A percentile compares a stretch with the other conserved stretches of the same genome.
These are phyloP conservation scores for Lophura nycthemera DNA, from an alignment of 2,113 vertebrate species.

Conservation along the genomic window DNA sequence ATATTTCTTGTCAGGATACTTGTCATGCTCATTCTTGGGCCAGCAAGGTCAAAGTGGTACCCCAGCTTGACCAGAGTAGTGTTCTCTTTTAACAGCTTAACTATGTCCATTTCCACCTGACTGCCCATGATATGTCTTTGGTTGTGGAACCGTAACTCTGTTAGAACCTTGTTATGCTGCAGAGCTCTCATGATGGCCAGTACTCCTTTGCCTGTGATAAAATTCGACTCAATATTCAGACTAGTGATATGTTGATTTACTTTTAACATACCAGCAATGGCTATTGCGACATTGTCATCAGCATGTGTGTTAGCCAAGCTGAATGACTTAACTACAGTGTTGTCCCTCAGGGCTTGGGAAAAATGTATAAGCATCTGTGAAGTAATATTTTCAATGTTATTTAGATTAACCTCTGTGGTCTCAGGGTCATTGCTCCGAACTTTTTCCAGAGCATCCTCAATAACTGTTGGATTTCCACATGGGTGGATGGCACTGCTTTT, in stretches of 20 bases:
- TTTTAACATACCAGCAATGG: conserved; percentile 88
- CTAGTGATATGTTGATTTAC: conserved; percentile 88
- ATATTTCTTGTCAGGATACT: conserved; percentile 95
- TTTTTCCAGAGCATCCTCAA: conserved; percentile 90
- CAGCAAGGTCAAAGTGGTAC: conserved; percentile 95
- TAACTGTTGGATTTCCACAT: conserved; percentile 90
- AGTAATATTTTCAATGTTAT: conserved; percentile 95
- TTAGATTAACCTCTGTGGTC: conserved; percentile 91
- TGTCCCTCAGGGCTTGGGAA: conserved; percentile 87
- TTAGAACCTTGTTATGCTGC: conserved; percentile 86
- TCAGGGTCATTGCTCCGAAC: conserved; percentile 84
- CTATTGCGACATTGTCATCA: conserved; percentile 87
- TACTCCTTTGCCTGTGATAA: conserved; percentile 92
- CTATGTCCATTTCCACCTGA: conserved; percentile 98
- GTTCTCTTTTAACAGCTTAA: conserved; percentile 91
- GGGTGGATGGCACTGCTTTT: conserved; percentile 71
- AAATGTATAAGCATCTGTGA: conserved; percentile 89
- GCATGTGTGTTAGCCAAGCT: conserved; percentile 93
- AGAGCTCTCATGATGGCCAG: conserved; percentile 91
- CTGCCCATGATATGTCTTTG: conserved; percentile 97
- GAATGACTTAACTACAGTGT: conserved; percentile 87
- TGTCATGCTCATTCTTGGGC: conserved; percentile 97
- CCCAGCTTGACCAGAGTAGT: conserved; percentile 90
- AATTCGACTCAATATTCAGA: conserved; percentile 96
- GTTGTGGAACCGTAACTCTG: conserved; percentile 96